Percentiles rank a stretch among this genome's conserved stretches.
Evolutionary conservation across 2,113 vertebrate species (phyloP).

Genomic region (Lophochroa leadbeateri): DNA sequence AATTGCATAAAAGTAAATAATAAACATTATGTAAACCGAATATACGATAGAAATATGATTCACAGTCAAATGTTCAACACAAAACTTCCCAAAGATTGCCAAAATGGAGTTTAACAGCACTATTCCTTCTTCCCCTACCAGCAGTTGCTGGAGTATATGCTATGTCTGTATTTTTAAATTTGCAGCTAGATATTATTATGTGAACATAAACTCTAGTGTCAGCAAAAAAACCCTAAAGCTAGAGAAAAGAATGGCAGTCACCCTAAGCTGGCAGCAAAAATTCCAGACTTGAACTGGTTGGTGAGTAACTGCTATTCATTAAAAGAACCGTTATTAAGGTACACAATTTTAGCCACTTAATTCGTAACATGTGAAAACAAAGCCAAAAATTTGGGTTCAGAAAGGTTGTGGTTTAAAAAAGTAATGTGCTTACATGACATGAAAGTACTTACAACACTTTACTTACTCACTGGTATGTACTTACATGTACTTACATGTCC

Average conservation of each 20-base stretch:
- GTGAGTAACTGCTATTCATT: neutral
- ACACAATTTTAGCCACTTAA: neutral
- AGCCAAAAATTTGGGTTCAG: neutral
- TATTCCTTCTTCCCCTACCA: neutral
- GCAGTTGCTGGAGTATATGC: neutral
- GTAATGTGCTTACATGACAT: neutral
- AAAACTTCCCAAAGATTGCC: neutral
- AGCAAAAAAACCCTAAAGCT: neutral
- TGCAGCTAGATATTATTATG: neutral
- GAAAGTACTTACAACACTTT: neutral
- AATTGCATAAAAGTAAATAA: slow-evolving; percentile 25
- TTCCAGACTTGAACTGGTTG: neutral
- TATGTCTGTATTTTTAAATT: neutral
- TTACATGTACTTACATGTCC: neutral
- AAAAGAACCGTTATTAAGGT: neutral
- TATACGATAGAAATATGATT: neutral
- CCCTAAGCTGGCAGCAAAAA: neutral
- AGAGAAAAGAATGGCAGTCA: neutral
- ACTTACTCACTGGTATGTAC: neutral
- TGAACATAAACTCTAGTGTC: neutral
- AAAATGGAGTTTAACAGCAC: neutral
- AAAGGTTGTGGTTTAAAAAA: neutral
- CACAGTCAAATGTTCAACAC: neutral
- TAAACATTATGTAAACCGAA: slow-evolving; percentile 12
- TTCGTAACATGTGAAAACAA: neutral